These are phyloP conservation scores for Polyodon spathula DNA, from an alignment of 2,113 vertebrate genomes.

Conservation along the genomic window DNA sequence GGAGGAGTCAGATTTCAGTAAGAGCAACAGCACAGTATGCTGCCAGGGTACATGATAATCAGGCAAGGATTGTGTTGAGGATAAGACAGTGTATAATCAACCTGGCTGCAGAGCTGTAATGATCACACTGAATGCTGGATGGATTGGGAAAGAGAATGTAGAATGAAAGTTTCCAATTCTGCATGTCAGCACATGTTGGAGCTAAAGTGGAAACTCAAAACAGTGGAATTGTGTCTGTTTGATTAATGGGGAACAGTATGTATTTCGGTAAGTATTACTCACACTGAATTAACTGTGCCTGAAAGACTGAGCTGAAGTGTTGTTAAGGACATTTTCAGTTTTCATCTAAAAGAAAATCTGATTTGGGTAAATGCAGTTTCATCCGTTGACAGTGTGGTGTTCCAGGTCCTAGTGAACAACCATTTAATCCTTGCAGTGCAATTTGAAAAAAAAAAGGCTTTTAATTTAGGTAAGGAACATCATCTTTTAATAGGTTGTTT, in stretches of 20 bases:
- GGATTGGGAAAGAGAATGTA: slow-evolving; percentile 45
- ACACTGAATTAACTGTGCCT: slow-evolving; percentile 33
- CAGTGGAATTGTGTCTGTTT: slow-evolving; percentile 61
- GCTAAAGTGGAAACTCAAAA: slow-evolving; percentile 61
- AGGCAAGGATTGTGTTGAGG: slow-evolving; percentile 46
- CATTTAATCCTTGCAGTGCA: neutral
- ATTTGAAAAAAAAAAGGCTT: neutral
- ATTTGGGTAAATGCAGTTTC: neutral
- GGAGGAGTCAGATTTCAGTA: slow-evolving; percentile 77
- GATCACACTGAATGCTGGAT: slow-evolving; percentile 43
- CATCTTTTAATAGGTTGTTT: too few species aligned
- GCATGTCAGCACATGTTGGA: slow-evolving; percentile 47
- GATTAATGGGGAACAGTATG: slow-evolving; percentile 90
- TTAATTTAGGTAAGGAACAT: too few species aligned
- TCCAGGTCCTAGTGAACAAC: neutral
- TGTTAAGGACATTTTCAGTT: neutral
- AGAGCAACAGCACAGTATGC: slow-evolving; percentile 62
- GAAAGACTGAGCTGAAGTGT: neutral
- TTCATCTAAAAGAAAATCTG: neutral
- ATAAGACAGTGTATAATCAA: slow-evolving; percentile 35
- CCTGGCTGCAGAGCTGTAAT: slow-evolving; percentile 43
- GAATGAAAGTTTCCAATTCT: slow-evolving; percentile 61
- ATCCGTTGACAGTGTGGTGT: neutral
- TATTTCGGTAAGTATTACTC: slow-evolving; percentile 84
- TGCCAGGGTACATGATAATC: slow-evolving; percentile 54